Evolutionary conservation across 1,140 invertebrate genomes (phyloP), one percentile per base, ranked within the genome.

Genomic region (Lasioglossum baleicum): DNA sequence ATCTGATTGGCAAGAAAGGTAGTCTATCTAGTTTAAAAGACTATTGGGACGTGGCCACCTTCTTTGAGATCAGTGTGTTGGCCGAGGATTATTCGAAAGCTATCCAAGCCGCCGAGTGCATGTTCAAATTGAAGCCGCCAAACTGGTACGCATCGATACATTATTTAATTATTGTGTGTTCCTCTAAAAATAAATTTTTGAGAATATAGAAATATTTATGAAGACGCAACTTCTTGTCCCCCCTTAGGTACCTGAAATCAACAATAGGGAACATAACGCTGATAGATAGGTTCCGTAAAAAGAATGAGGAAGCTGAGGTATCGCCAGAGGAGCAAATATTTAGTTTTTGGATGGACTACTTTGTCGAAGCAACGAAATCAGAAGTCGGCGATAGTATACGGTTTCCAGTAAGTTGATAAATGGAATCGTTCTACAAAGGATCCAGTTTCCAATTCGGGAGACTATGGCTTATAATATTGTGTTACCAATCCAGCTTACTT

Each of bases 11-110:
- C 0, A 98, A 98, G 90, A 99, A 99, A 92, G 99, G 99, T 31
- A 98, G 97, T 90, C 92, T 99, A 22, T 96, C 96, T 0, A 97
- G 97, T 26, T 93, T 99, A 4, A 97, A 97, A 87, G 99, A 99
- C 89, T 99, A 99, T 90, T 99, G 99, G 99, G 98, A 99, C 93
- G 98, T 99, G 10, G 99, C 99, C 0, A 99, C 99, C 2, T 99
- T 99, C 93, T 99, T 99, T 93, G 99, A 99, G 93, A 99, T 99
- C 75, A 98, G 97, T 73, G 99, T 99, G 1, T 93, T 99, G 20
- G 98, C 98, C 20, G 97, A 99, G 92, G 98, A 99, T 92, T 99
- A 99, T 93, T 94, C 96, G 6, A 99, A 99, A 93, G 99, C 99
- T 8, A 97, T 98, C 87, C 98, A 99, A 94, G 99, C 99, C 22